Evolutionary conservation across 2,888 invertebrate genomes (phyloP), one percentile per base, ranked within the genome.

Genomic region (Andrena bicolor): DNA sequence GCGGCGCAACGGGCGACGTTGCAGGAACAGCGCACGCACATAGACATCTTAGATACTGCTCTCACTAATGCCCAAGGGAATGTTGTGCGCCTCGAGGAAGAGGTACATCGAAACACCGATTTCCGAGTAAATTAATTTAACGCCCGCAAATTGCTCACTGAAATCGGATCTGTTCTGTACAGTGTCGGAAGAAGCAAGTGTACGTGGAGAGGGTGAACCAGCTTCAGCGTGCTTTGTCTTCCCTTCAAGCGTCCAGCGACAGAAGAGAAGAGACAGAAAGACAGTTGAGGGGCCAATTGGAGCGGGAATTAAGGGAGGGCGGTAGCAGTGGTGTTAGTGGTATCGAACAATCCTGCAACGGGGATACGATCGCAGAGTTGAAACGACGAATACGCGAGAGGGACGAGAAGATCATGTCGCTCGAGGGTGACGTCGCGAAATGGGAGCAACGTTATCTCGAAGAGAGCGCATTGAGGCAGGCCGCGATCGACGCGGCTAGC

Each of bases 21-120:
- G 81, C 97, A 98, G 92, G 98, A 99, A 92, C 98, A 98, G 93
- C 95, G 98, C 83, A 98, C 97, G 32, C 98, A 98, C 94, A 98
- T 98, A 92, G 98, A 98, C 90, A 98, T 99, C 89, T 95, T 99
- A 71, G 98, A 99, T 93, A 98, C 97, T 30, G 98, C 98, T 74
- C 95, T 99, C 83, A 97, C 97, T 74, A 98, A 98, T 94, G 98
- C 98, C 6, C 98, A 98, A 94, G 96, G 97, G 78, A 98, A 98
- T 94, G 97, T 98, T 61, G 97, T 98, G 69, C 95, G 97, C 28
- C 95, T 98, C 1, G 98, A 98, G 94, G 98, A 98, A 93, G 98
- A 98, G 95, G 97, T 98, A 94, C 85, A 3, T n/a, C 41, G 41
- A 41, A 41, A 20, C 23, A 8, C 60, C 28, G 13, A 7, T 20